Evolutionary conservation across 2,888 invertebrate species (phyloP), one percentile per base, ranked within the genome.

Genomic region (Formica aserva): DNA sequence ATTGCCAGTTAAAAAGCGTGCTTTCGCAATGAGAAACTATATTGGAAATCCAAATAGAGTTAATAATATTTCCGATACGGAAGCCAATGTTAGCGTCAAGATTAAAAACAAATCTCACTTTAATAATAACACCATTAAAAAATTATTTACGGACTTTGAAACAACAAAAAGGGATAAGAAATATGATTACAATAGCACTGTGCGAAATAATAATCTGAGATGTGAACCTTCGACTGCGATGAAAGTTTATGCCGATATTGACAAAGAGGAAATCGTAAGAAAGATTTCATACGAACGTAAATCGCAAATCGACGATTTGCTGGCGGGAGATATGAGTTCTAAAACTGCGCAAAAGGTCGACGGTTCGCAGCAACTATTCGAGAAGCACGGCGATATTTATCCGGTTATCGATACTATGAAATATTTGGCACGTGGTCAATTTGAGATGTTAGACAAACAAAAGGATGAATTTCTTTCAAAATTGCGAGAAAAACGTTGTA

Each of bases 371-470:
- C 22, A 1, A 48, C 15, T 48, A 15, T 11, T 32, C 48, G 22
- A 57, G 11, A 78, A 41, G 6, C 41, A 48, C 29, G 52, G 18
- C 9, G 60, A 76, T 13, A 48, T 67, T 4, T n/a, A 35, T 15
- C 26, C 83, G 18, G 60, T 87, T 8, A 45, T 66, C 35, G 75
- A 89, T 82, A 86, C 76, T 0, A 63, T 88, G 35, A 63, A 86
- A 65, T 89, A 85, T 60, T 84, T 91, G 85, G 82, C 84, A 15
- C 75, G 71, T 4, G 84, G 83, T 29, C 71, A 82, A 15, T 52
- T 85, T 6, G 60, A 71, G 13, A 9, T 60, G 0, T 9, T n/a
- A 6, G 81, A 86, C 9, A 26, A 22, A 13, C 60, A 80, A 8
- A 82, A 86, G 22, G 35, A 80, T 18, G 82, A 83, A 38, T 62